Percentiles rank a stretch among this genome's conserved stretches.
phyloP scores from a whole-genome alignment of 2,113 vertebrate genomes.

The Xenus cinereus region DNA sequence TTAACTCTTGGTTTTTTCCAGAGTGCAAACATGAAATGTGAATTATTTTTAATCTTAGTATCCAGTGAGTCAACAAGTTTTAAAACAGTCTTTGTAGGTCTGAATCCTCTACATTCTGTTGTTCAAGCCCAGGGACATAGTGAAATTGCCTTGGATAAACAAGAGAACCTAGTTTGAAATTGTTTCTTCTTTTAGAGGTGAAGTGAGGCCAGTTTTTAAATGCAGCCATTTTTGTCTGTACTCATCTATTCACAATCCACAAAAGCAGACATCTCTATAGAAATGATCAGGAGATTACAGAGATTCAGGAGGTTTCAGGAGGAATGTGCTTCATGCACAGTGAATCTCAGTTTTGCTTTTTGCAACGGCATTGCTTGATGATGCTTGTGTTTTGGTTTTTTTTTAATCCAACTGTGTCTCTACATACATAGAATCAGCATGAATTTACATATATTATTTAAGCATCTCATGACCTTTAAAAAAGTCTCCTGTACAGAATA shows the following conservation, averaged over 20 bases:
- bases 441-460: not conserved
- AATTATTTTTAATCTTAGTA: not conserved
- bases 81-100: not conserved
- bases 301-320: not conserved
- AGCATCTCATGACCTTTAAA: not conserved
- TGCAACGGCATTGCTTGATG: not conserved
- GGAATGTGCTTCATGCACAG: not conserved
- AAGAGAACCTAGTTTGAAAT: not conserved
- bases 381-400: not conserved
- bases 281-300: not conserved
- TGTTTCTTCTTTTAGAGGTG: not conserved
- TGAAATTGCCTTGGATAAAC: not conserved
- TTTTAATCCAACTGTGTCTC: not conserved
- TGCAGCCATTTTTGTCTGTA: not conserved
- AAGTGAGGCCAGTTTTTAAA: not conserved
- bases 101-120: not conserved
- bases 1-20: not conserved
- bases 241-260: rapidly evolving
- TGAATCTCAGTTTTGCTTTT: not conserved
- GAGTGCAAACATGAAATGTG: not conserved
- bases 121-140: not conserved
- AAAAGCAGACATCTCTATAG: not conserved
- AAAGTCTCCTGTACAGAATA: not conserved
- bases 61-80: not conserved
- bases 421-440: not conserved